Evolutionary conservation across 2,888 invertebrate genomes (phyloP), one percentile per base, ranked within the genome.

Genomic region (Panzeria rudis): DNA sequence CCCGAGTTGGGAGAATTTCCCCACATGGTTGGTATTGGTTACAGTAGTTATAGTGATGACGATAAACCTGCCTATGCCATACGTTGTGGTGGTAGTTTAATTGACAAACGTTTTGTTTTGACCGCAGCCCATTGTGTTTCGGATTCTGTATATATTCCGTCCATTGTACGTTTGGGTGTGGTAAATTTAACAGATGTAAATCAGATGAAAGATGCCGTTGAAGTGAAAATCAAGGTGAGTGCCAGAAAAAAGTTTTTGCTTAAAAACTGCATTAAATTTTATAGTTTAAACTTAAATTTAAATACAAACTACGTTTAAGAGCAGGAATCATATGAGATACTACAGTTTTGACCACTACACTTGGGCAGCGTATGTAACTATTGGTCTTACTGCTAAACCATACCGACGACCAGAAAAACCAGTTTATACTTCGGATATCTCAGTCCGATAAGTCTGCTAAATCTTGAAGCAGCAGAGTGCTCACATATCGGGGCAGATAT

Each of bases 61-160:
- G 47, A 72, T 5, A 76, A 72, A 15, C 79, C 77, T 1, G 69
- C 56, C 0, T 76, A 84, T 17, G 69, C 73, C 0, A 90, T 88
- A 52, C 88, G 89, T 0, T 92, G 92, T 47, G 92, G 91, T 6
- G 91, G 91, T 1, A 88, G 91, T 0, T 81, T 92, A 64, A 91
- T 92, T 61, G 88, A 89, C 29, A 83, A 81, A 5, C 88, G 89
- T 4, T 90, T 88, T 41, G 89, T 91, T 3, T 78, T 92, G 44
- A 92, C 92, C 0, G 91, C 92, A 0, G 92, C 92, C 1, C 92
- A 92, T 85, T 92, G 92, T 44, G 88, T 92, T 1, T 87, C 82
- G n/a, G 83, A 83, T 4, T 83, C 77, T 7, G 71, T 85, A n/a
- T 52, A 62, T 32, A n/a, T 66, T 1, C 91, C 92, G 1, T 69